Percentiles rank a stretch among this genome's conserved stretches.
Evolutionary conservation across 2,113 vertebrate species (phyloP).

Genomic region (Crypturellus undulatus): DNA sequence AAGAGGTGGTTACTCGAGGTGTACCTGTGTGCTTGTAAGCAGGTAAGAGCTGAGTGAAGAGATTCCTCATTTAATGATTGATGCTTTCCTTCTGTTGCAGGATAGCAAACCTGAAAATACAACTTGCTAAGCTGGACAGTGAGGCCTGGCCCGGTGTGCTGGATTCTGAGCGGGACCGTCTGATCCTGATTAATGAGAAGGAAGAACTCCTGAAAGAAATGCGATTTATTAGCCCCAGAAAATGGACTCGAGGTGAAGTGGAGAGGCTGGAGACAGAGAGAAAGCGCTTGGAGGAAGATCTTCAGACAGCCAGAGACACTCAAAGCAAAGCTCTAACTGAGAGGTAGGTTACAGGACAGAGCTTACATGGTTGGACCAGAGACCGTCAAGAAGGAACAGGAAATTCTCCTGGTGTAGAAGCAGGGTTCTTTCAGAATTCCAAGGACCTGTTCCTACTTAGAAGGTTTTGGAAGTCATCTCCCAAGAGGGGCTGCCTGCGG

Average conservation of each 20-base stretch:
- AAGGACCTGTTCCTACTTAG: rapidly evolving
- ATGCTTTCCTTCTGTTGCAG: slow-evolving; percentile 68
- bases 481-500: not conserved
- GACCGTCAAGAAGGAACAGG: not conserved
- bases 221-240: slow-evolving; percentile 87
- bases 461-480: not conserved
- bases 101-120: slow-evolving; percentile 95
- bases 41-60: not conserved
- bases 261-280: slow-evolving; percentile 89
- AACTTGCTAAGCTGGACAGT: slow-evolving; percentile 93
- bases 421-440: not conserved
- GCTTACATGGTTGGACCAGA: not conserved
- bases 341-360: slow-evolving; percentile 77
- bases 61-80: not conserved
- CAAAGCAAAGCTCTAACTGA: slow-evolving; percentile 97
- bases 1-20: not conserved
- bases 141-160: slow-evolving; percentile 97
- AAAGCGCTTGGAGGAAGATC: slow-evolving; percentile 90
- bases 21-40: not conserved
- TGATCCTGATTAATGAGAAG: slow-evolving; percentile 97
- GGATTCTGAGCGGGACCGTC: slow-evolving; percentile 93
- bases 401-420: not conserved
- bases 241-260: slow-evolving; percentile 86
- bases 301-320: slow-evolving; percentile 92
- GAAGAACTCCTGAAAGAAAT: slow-evolving; percentile 98